Evolutionary conservation across 1,140 invertebrate species (phyloP).

Genomic region (Sitobion miscanthi): DNA sequence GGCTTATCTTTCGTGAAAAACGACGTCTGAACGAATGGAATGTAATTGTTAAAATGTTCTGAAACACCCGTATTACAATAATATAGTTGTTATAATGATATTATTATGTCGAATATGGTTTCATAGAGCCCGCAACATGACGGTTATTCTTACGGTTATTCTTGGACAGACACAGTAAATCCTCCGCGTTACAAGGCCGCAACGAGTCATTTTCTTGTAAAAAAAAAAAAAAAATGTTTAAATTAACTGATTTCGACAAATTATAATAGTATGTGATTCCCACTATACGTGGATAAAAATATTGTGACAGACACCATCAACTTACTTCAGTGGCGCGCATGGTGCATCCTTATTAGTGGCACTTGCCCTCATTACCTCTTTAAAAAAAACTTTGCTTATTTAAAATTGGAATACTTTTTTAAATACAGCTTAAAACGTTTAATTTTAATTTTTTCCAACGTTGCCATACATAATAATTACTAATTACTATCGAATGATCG

Average conservation of each 20-base stretch:
- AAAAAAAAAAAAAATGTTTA: neutral
- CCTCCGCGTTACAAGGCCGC: slow-evolving; percentile 57
- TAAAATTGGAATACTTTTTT: no score
- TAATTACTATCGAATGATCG: no score
- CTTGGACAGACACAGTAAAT: slow-evolving; percentile 59
- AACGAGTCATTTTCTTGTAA: slow-evolving; percentile 41
- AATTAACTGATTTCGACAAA: neutral
- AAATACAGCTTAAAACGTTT: no score
- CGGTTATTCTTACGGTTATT: slow-evolving; percentile 58
- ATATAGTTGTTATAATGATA: neutral
- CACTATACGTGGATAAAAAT: neutral
- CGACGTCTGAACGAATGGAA: slow-evolving; percentile 50
- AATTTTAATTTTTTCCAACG: no score
- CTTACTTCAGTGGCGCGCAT: no score
- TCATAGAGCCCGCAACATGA: neutral
- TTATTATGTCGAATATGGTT: neutral
- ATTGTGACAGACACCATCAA: neutral
- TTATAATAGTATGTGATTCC: neutral
- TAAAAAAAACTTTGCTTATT: neutral
- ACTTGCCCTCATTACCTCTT: neutral
- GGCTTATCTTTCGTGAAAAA: slow-evolving; percentile 57
- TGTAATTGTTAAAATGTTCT: slow-evolving; percentile 59
- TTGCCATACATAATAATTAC: no score
- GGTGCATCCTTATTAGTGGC: no score
- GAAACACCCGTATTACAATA: neutral